Evolutionary conservation across 2,888 invertebrate species (phyloP).

Genomic region (Amphipoea lucens): DNA sequence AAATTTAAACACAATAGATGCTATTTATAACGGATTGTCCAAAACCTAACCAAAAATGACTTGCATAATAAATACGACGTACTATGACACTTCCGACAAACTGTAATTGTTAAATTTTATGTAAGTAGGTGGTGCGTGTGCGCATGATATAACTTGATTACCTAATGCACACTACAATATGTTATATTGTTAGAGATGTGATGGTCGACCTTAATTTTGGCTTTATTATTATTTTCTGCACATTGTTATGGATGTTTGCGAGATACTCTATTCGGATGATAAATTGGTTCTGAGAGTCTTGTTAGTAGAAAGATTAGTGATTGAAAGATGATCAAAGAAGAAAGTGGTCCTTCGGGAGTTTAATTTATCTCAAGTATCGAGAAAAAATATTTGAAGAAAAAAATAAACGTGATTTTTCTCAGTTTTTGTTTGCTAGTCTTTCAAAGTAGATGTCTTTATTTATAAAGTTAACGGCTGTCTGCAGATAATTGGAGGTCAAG

Average conservation of each 20-base stretch:
- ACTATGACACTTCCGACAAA: conserved; percentile 62
- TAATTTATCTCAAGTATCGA: background rate
- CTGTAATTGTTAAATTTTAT: conserved; percentile 64
- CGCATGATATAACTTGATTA: conserved; percentile 63
- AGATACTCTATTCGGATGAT: conserved; percentile 3
- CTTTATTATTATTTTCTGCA: conserved; percentile 39
- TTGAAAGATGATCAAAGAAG: background rate
- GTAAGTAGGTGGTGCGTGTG: conserved; percentile 62
- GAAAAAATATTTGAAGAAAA: background rate
- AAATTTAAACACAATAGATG: conserved; percentile 15
- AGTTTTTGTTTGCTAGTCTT: background rate
- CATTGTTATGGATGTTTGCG: conserved; percentile 4
- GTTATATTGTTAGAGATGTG: conserved; percentile 49
- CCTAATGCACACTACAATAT: conserved; percentile 50
- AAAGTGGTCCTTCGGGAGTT: background rate
- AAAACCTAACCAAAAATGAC: conserved; percentile 32
- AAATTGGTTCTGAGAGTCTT: background rate
- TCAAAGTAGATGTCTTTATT: background rate
- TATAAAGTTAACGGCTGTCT: background rate
- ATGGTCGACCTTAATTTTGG: conserved; percentile 30
- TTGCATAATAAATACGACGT: conserved; percentile 57
- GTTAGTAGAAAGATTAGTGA: background rate
- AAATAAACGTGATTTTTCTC: background rate
- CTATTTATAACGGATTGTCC: background rate
- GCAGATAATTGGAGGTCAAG: background rate